These are phyloP conservation scores for Azemiops feae DNA, from an alignment of 2,113 vertebrate species.

Conservation along the genomic window DNA sequence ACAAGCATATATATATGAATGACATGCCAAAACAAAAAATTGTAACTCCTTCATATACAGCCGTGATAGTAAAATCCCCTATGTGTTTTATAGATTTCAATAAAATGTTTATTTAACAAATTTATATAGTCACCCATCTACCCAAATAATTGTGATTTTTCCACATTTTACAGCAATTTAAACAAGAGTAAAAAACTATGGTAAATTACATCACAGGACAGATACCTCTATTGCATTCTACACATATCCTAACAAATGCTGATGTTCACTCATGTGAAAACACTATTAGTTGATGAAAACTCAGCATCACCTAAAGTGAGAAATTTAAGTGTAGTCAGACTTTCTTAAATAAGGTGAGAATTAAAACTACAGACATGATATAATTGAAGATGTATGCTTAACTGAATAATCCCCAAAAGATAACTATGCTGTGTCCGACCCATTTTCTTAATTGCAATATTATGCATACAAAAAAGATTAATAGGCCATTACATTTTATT, in stretches of 20 bases:
- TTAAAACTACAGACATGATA: not conserved
- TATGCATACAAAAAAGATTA: not conserved
- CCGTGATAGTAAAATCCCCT: not conserved
- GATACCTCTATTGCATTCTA: not conserved
- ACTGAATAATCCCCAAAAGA: not conserved
- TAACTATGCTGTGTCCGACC: not conserved
- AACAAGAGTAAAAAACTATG: not conserved
- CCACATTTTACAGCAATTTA: not conserved
- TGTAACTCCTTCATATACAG: not conserved
- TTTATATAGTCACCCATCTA: not conserved
- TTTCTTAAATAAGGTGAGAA: not conserved
- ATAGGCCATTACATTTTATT: not conserved
- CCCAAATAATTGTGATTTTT: not conserved
- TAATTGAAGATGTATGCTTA: not conserved
- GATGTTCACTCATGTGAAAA: not conserved
- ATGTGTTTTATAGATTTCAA: not conserved
- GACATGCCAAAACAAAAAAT: not conserved
- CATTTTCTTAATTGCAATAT: not conserved
- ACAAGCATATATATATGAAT: too few relatives aligned
- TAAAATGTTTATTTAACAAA: not conserved
- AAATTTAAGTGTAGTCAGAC: not conserved
- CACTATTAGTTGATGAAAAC: not conserved
- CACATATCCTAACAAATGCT: not conserved
- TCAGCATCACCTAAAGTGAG: not conserved
- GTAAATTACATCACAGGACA: not conserved